Conservation (phyloP, 2,797 vertebrate species). For the Enteromius unitaeniatus region DNA sequence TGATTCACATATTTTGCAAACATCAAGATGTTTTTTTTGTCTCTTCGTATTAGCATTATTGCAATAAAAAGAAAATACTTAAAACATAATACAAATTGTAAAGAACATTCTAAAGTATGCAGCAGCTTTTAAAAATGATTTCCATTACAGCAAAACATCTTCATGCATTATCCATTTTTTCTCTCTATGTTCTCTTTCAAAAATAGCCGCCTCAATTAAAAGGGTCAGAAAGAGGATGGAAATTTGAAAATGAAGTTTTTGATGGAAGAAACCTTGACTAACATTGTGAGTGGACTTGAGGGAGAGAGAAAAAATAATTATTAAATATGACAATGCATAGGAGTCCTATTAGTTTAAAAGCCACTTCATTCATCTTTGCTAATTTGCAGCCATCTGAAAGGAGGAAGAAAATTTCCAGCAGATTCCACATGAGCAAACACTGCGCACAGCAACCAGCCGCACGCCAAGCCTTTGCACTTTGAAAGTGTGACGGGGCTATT, state of each 20-base stretch:
- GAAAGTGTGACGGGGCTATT: constrained; percentile 37
- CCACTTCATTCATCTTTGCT: background rate
- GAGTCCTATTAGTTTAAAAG: constrained; percentile 9
- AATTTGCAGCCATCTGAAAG: constrained; percentile 10
- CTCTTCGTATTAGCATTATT: background rate
- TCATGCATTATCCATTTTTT: background rate
- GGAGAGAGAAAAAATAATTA: background rate
- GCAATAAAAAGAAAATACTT: background rate
- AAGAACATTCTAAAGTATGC: background rate
- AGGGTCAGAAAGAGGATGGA: background rate
- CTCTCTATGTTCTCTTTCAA: background rate
- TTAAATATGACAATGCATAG: background rate
- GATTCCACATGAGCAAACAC: constrained; percentile 16
- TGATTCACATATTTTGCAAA: too few relatives aligned
- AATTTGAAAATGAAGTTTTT: background rate
- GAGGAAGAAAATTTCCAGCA: background rate
- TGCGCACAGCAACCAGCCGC: background rate
- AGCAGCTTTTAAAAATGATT: background rate
- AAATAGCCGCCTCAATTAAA: background rate
- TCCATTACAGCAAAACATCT: background rate
- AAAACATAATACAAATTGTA: background rate
- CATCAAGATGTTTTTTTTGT: too few relatives aligned
- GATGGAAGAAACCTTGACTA: background rate
- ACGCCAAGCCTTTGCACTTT: constrained; percentile 38
- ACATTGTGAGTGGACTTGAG: background rate